Percentiles rank a stretch among this genome's conserved stretches.
Conservation (phyloP, 1,140 invertebrate species). For the Nephotettix cincticeps region DNA sequence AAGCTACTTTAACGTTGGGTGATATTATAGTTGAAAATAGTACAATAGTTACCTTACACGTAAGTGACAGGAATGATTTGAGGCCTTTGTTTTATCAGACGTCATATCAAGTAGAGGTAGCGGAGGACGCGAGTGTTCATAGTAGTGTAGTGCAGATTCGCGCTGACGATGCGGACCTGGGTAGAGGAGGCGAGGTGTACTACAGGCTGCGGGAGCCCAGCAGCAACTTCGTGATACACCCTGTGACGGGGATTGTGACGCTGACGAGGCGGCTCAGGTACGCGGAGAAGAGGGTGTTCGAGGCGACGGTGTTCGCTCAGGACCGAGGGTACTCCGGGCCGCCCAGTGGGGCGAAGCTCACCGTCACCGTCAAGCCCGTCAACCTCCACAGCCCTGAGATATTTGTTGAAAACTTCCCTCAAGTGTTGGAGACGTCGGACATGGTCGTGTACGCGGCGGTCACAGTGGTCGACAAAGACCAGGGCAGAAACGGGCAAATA, state of each 20-base stretch:
- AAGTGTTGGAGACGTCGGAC: constrained; percentile 78
- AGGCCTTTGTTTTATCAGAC: constrained; percentile 86
- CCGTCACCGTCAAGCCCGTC: constrained; percentile 75
- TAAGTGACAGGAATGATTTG: constrained; percentile 88
- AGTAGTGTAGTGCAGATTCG: constrained; percentile 69
- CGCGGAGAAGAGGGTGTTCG: constrained; percentile 64
- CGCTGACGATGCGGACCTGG: constrained; percentile 93
- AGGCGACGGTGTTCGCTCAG: constrained; percentile 74
- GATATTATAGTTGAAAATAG: constrained; percentile 39
- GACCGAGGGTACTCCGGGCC: constrained; percentile 70
- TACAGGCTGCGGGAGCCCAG: constrained; percentile 85
- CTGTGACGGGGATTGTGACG: constrained; percentile 85
- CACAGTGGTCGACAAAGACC: constrained; percentile 76
- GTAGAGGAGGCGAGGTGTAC: constrained; percentile 92
- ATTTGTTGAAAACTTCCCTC: constrained; percentile 69
- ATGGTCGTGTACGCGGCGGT: constrained; percentile 88
- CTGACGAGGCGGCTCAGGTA: constrained; percentile 72
- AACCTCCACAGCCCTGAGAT: constrained; percentile 86
- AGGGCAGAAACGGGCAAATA: constrained; percentile 79
- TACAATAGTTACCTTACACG: constrained; percentile 66
- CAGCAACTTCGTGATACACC: constrained; percentile 86
- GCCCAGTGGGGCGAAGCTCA: constrained; percentile 67
- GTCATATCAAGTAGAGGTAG: constrained; percentile 77
- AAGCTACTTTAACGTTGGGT: constrained; percentile 56
- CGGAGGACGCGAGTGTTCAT: constrained; percentile 86